Evolutionary conservation across 2,797 vertebrate genomes (phyloP), one percentile per base, ranked within the genome.

Genomic region (Notolepis coatsorum): DNA sequence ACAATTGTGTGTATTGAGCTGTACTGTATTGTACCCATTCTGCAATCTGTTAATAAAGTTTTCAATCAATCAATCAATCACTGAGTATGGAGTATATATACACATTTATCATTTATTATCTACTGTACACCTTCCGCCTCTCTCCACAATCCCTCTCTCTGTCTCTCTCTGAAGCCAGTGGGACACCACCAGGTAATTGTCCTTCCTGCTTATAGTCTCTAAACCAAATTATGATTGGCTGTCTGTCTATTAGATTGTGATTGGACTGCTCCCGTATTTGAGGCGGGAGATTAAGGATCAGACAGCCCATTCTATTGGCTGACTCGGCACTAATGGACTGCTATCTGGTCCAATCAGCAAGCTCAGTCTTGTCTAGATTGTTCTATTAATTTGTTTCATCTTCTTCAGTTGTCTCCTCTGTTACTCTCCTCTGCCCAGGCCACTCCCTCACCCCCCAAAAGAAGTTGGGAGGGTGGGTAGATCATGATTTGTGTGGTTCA

Each of bases 161-260:
- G 35, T 62, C 1, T 15, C 52, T 24, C 52, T 52, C 12, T 15
- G 55, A 56, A n/a, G 52, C 1, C n/a, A 2, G 15, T 61, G 38
- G 49, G 43, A 48, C 57, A 41, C n/a, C n/a, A n/a, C n/a, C 50
- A 5, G 2, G 61, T 41, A 43, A 62, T 70, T 71, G 64, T 77
- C 33, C 75, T 76, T 81, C 84, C 58, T 71, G 50, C 59, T 42
- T 72, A 68, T 65, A 50, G 52, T 27, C 63, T 71, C 41, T 88
- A 85, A 88, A 57, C 54, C 39, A 64, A n/a, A 85, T 89, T 84
- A 81, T 67, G 74, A 88, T 89, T 88, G 82, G 81, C 64, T 12
- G 56, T 39, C 51, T 68, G 33, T 12, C 1, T n/a, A n/a, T n/a
- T n/a, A n/a, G n/a, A n/a, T n/a, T n/a, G n/a, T n/a, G n/a, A n/a